Evolutionary conservation across 2,113 vertebrate species (phyloP), one percentile per base, ranked within the genome.

Genomic region (Cacatua alba): DNA sequence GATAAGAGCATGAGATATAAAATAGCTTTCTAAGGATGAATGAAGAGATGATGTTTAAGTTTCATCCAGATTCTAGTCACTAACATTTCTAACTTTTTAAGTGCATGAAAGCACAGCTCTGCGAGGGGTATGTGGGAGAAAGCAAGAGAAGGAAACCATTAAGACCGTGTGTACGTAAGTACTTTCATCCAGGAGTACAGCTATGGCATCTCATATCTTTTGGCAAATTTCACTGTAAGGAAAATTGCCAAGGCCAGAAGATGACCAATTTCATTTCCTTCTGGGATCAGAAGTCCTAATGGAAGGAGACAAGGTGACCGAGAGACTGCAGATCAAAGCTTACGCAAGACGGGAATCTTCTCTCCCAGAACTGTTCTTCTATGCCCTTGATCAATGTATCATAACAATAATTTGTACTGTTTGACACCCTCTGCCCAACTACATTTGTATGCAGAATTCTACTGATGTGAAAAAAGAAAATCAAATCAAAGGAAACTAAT

Each of bases 271-370:
- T 85, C 82, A 82, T 84, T 96, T 96, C 62, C 82, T 85, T 71
- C 71, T 52, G 67, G 75, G n/a, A 90, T 83, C 77, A 90, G 62
- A 96, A 95, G 86, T 89, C 86, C 79, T 92, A 90, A 94, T 59
- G 74, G 68, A 92, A 92, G 75, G 62, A 82, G 71, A 96, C 3
- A 37, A 97, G 90, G 82, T 94, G 94, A 95, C 86, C 10, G 7
- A 94, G 65, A 92, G 67, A 79, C 48, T 87, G 63, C 88, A 89
- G 86, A 93, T 92, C 92, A 95, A 84, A 85, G 64, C 77, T 97
- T 96, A 97, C 3, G 0, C 91, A 95, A 95, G 52, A 46, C 7
- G 26, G 72, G 25, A 94, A 89, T 81, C 83, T 78, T 86, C 29
- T 91, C 65, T 92, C 80, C 72, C 19, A 17, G 33, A 70, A 83